These are phyloP conservation scores for Trematomus loennbergii DNA, from an alignment of 2,113 vertebrate genomes.

Conservation along the genomic window DNA sequence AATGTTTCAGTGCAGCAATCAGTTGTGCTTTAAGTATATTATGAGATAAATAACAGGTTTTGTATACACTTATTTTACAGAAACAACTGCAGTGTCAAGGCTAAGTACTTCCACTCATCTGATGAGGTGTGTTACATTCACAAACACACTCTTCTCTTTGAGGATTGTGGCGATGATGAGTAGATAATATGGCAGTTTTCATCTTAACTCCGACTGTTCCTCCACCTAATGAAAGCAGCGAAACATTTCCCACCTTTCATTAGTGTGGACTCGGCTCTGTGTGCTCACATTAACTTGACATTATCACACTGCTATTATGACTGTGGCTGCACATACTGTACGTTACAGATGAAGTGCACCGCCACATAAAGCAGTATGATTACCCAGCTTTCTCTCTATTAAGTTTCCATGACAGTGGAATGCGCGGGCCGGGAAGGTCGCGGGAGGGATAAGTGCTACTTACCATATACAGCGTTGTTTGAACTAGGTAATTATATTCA, in stretches of 20 bases:
- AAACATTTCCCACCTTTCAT: constrained; percentile 3
- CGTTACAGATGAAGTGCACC: constrained; percentile 18
- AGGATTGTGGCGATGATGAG: constrained; percentile 3
- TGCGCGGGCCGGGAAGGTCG: constrained; percentile 63
- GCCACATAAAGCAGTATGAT: constrained; percentile 22
- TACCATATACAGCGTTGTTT: constrained; percentile 72
- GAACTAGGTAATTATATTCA: constrained; percentile 77
- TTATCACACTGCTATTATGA: constrained; percentile 16
- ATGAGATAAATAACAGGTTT: no score
- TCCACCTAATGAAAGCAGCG: not conserved
- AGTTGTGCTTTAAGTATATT: not conserved
- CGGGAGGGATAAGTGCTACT: constrained; percentile 75
- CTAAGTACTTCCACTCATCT: constrained; percentile 15
- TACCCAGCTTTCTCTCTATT: constrained; percentile 53
- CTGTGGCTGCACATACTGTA: constrained; percentile 2
- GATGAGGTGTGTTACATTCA: not conserved
- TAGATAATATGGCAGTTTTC: constrained; percentile 2
- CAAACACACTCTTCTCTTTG: not conserved
- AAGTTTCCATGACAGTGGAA: constrained; percentile 70
- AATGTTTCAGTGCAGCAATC: no score
- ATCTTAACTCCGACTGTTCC: not conserved
- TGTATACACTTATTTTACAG: not conserved
- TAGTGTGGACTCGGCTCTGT: not conserved
- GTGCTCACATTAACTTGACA: constrained; percentile 1
- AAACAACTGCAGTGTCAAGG: not conserved